Evolutionary conservation across 2,797 vertebrate genomes (phyloP).

Genomic region (Squalus acanthias): DNA sequence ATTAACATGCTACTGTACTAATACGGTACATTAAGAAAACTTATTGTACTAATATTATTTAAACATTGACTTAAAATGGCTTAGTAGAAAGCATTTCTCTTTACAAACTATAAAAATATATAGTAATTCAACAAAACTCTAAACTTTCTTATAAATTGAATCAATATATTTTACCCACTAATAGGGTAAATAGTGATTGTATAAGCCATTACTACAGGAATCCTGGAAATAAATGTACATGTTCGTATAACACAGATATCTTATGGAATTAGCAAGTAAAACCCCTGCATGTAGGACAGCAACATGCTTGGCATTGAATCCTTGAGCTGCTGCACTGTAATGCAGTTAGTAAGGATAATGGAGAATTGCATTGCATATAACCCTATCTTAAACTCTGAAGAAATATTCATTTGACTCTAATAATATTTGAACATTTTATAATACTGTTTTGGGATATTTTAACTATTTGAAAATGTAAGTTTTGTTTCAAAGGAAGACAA

Average conservation of each 20-base stretch:
- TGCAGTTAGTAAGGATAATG: neutral
- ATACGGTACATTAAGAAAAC: neutral
- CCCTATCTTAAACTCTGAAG: neutral
- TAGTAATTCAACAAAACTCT: neutral
- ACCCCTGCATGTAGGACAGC: neutral
- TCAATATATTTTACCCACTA: neutral
- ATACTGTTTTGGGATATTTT: neutral
- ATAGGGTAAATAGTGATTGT: neutral
- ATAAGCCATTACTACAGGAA: neutral
- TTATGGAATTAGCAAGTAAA: neutral
- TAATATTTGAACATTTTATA: neutral
- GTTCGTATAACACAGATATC: neutral
- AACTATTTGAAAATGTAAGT: neutral
- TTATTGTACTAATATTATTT: neutral
- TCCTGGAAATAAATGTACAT: conserved; percentile 1
- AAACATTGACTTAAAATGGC: neutral
- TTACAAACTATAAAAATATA: neutral
- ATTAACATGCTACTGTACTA: no score
- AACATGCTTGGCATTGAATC: neutral
- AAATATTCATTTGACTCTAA: neutral
- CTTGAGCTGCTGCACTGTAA: neutral
- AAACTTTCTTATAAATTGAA: neutral
- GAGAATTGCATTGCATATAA: neutral
- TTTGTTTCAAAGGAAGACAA: neutral
- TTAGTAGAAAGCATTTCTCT: neutral